These are phyloP conservation scores for Clarias pachynema DNA, from an alignment of 2,797 vertebrate genomes.

Conservation along the genomic window DNA sequence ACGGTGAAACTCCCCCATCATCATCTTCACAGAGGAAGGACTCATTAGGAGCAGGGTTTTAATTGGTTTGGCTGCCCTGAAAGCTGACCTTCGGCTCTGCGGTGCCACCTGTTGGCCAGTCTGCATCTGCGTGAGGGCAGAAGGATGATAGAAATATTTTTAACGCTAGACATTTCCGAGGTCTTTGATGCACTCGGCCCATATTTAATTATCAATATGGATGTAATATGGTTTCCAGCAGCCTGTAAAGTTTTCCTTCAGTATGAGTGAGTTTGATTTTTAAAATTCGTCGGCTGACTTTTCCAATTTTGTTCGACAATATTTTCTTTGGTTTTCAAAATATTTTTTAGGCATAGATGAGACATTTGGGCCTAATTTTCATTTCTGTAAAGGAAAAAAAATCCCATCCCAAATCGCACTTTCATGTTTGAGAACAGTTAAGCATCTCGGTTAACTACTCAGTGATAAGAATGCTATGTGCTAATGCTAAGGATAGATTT, in stretches of 20 bases:
- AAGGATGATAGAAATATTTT: background rate
- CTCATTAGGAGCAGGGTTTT: conserved; percentile 53
- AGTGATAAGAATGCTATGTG: background rate
- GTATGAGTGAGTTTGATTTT: background rate
- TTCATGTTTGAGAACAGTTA: background rate
- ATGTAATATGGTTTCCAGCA: background rate
- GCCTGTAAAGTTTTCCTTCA: background rate
- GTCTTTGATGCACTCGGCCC: background rate
- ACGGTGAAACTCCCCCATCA: conserved; percentile 61
- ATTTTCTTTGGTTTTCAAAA: background rate
- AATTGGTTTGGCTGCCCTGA: conserved; percentile 54
- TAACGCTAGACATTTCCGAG: background rate
- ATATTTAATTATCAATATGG: background rate
- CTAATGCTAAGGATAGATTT: background rate
- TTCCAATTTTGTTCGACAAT: background rate
- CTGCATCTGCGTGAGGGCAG: background rate
- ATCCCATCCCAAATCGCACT: background rate
- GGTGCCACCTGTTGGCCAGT: conserved; percentile 35
- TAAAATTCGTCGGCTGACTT: too few relatives aligned
- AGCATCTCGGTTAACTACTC: background rate
- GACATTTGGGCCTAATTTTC: background rate
- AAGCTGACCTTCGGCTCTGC: conserved; percentile 35
- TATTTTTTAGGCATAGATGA: background rate
- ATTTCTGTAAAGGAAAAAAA: background rate
- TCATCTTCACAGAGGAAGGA: conserved; percentile 52